Evolutionary conservation across 1,140 invertebrate species (phyloP), one percentile per base, ranked within the genome.

Genomic region (Rhysida immarginata): DNA sequence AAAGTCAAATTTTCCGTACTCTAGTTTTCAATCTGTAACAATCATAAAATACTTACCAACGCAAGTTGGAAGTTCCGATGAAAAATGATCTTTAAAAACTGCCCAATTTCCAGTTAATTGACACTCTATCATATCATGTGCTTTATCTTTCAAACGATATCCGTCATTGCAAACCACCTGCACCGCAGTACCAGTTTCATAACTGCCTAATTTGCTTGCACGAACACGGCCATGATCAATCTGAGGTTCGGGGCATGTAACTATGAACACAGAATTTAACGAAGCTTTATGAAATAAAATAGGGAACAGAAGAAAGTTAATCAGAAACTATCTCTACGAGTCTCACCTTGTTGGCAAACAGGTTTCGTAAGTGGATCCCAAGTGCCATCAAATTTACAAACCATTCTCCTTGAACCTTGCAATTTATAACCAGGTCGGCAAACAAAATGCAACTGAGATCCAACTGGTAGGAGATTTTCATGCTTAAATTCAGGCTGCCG

Each of bases 381-480:
- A 57, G 72, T 73, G 2, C 73, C 74, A 25, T 65, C 65, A 26
- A 58, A 45, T 16, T 66, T 61, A 60, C 74, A 75, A 14, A 65
- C 67, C 44, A 73, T 54, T 11, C 69, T 57, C 3, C 64, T 54
- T 26, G 68, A 64, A 5, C 73, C 72, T 18, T 66, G 58, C 26
- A 74, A 59, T 16, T 63, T 61, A 61, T 71, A 74, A 5, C 71
- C 73, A 3, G 68, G 62, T 11, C 63, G 54, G 60, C 74, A 75
- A 18, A 63, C 56, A 57, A 73, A 75, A 16, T 64, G 64, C 20
- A 74, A 62, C 58, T 70, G 64, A 1, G 68, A 63, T 26, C 69
- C 66, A 13, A 8, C 11, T 14, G 45, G 11, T 11, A 48, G 14
- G 11, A 48, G 11, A 18, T 20, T 20, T 8, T 11, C 21, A 11